Conservation (phyloP, 2,888 invertebrate species). For the Erpobdella octoculata region DNA sequence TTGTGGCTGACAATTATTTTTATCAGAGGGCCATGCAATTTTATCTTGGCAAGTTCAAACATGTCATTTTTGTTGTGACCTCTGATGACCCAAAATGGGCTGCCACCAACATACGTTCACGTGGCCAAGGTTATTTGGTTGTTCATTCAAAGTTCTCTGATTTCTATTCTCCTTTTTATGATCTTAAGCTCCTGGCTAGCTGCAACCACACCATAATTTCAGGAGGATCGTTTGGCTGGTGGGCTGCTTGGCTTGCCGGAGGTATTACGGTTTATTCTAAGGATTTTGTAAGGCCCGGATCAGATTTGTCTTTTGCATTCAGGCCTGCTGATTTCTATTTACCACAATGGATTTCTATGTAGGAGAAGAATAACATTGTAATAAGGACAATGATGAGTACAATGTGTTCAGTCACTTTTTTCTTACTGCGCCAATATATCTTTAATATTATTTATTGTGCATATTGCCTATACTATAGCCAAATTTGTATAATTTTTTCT, state of each 20-base stretch:
- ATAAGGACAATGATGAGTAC: neutral
- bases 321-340: conserved; percentile 34
- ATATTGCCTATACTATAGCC: neutral
- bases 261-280: conserved; percentile 35
- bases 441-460: neutral
- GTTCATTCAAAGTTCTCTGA: conserved; percentile 28
- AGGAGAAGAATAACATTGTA: neutral
- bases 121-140: conserved; percentile 25
- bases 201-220: conserved; percentile 39
- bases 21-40: conserved; percentile 35
- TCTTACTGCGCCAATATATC: neutral
- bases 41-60: conserved; percentile 31
- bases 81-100: conserved; percentile 36
- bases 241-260: conserved; percentile 36
- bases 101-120: conserved; percentile 26
- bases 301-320: conserved; percentile 32
- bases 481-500: too few species aligned
- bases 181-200: conserved; percentile 35
- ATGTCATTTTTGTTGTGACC: conserved; percentile 37
- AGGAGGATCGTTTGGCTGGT: conserved; percentile 38
- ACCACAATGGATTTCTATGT: conserved; percentile 35
- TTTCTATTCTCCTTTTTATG: conserved; percentile 28
- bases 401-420: neutral
- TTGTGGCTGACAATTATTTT: conserved; percentile 31
- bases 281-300: conserved; percentile 32